Base-by-base conservation (phyloP, 2,797 vertebrate genomes). In the Chelon auratus region DNA sequence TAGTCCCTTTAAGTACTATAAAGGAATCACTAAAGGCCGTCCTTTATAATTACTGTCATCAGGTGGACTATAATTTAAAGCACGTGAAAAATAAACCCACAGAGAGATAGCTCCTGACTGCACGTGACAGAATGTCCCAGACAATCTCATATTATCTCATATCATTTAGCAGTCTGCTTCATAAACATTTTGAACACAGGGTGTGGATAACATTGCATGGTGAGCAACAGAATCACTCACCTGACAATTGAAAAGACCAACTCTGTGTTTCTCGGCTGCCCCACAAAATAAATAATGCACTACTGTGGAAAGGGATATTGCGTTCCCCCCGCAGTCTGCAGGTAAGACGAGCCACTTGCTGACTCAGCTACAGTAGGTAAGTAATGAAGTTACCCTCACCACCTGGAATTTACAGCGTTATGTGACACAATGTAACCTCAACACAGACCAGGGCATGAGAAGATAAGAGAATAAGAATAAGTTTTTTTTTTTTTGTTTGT, bases 201-300 rank as follows among this genome's bases (percentile, higher is more conserved):
- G 51, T 63, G 26, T 17, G 40, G 39, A 52, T 58, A 17, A 70
- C 77, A 67, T 56, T 62, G 45, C 26, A 75, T 11, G 10, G 17
- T 55, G 62, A 76, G 39, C 37, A 48, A 47, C 37, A 77, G 70
- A 80, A 80, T 75, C 15, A 79, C 53, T 73, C 15, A 48, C 50
- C 57, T 62, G 54, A 0, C 3, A 18, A 50, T 42, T 58, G 24
- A 66, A 81, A 80, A 74, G 24, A 50, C n/a, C 20, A 58, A 55
- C 68, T 24, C 10, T 1, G 40, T 58, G 45, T 74, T 78, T 66
- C 63, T 86, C 77, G 77, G 67, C 61, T 83, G 78, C 54, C 45
- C 50, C 7, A 69, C 48, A 14, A 53, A 75, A 79, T 95, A 54
- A 94, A 94, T 95, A 83, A 94, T 94, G 77, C 76, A 95, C 77